Evolutionary conservation across 2,797 vertebrate species (phyloP), one percentile per base, ranked within the genome.

Genomic region (Xenentodon cancila): DNA sequence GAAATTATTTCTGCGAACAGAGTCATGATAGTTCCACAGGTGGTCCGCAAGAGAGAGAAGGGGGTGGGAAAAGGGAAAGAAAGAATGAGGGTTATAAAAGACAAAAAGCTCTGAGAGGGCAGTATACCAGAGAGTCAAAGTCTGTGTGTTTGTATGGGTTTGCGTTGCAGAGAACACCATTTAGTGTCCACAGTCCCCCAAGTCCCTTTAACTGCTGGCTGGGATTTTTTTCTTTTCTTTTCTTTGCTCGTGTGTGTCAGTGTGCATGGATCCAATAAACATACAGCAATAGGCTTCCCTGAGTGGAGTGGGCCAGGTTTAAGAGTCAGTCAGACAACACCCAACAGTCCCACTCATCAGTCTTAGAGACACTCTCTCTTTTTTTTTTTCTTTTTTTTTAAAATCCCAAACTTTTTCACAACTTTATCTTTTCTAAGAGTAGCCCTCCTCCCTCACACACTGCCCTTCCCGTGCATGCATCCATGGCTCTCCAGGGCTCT

Each of bases 211-310:
- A 71, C 71, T 56, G 56, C 71, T 69, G 59, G 60, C 62, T 75
- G 64, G 12, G 12, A 5, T 15, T 40, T 40, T 40, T 40, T 16
- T 15, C 16, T 32, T 32, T 32, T 32, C 7, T 32, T 40, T 5
- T 40, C 4, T 40, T 27, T 60, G 48, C n/a, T 42, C 34, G 53
- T 64, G 61, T 69, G 53, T 75, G 37, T 71, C 48, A 59, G 61
- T 73, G 78, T 77, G 75, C 62, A 67, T 76, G 77, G 76, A 73
- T 86, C 80, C 71, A 61, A 79, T 73, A 80, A 81, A 80, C 78
- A 69, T 87, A 83, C 86, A 88, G 88, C 88, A 65, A 84, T 74
- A 75, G 69, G 81, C 88, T 86, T 91, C 88, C 88, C 86, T 89
- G 91, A 90, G 90, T 84, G 84, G 88, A 89, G 81, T 81, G 88